Evolutionary conservation across 2,113 vertebrate species (phyloP), one percentile per base, ranked within the genome.

Genomic region (Callospermophilus lateralis): DNA sequence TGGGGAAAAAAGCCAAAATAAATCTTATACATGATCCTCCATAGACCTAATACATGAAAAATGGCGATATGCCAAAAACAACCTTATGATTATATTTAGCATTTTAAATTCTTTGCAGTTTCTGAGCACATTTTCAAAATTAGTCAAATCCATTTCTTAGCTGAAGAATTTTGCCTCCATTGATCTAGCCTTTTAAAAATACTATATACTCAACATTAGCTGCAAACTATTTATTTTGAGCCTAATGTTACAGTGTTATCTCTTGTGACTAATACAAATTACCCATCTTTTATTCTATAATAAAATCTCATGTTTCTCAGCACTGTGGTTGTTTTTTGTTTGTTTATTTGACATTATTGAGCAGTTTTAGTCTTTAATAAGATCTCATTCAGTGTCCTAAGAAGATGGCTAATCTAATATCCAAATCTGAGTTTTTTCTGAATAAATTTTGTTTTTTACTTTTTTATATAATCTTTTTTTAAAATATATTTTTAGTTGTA

Each of bases 111-210:
- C 6, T 63, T 95, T 67, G 24, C 8, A 1, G 17, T 76, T 81
- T 89, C 37, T 74, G 42, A 63, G 10, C 1, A 73, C 42, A 65
- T 89, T 94, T 96, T 89, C 22, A n/a, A 15, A 83, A 61, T 85
- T 94, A 78, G 80, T 32, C 39, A 86, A 58, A 84, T 95, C 81
- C 22, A 67, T 67, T 94, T 94, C 39, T 95, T 92, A 79, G 45
- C 74, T 86, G 42, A 97, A 92, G 42, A 93, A 81, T 85, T 94
- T 72, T 90, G 51, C 42, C 8, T 84, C 63, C 24, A 12, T 73
- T 89, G 76, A 34, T 90, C 8, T n/a, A 67, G 34, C 11, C 58
- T 37, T 95, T 80, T 88, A 51, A 51, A 89, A 94, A 93, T 81
- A 45, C 45, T 45, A 45, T 45, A 9, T 45, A 45, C 8, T 45